Evolutionary conservation across 1,140 invertebrate species (phyloP).

Genomic region (Drosophila tsacasi): DNA sequence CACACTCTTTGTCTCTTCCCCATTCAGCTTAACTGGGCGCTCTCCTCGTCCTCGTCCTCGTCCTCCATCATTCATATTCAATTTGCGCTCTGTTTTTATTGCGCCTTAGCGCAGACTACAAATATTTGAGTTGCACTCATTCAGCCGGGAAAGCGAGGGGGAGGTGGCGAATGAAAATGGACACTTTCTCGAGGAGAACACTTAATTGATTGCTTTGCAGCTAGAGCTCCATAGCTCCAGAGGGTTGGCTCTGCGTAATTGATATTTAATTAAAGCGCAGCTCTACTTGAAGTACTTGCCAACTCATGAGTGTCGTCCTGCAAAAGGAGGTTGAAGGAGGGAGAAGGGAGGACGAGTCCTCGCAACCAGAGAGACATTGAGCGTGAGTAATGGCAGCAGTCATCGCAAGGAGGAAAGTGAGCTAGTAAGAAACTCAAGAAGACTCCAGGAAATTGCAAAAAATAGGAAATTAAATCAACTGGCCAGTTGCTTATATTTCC

Average conservation of each 20-base stretch:
- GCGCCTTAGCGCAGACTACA: constrained; percentile 50
- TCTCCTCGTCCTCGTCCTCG: neutral
- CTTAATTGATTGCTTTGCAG: constrained; percentile 80
- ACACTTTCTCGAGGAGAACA: constrained; percentile 52
- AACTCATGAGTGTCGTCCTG: constrained; percentile 46
- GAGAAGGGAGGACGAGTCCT: neutral
- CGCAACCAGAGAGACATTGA: constrained; percentile 31
- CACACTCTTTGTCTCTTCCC: neutral
- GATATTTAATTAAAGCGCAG: constrained; percentile 81
- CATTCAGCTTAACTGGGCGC: neutral
- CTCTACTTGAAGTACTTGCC: constrained; percentile 68
- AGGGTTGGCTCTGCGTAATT: constrained; percentile 62
- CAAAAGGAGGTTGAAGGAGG: neutral
- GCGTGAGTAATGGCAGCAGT: constrained; percentile 46
- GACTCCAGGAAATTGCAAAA: constrained; percentile 24
- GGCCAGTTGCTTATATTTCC: constrained; percentile 3
- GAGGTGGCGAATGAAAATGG: constrained; percentile 24
- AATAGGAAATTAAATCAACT: constrained; percentile 45
- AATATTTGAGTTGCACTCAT: constrained; percentile 75
- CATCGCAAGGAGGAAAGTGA: constrained; percentile 15
- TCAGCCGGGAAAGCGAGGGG: neutral
- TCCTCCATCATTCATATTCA: constrained; percentile 47
- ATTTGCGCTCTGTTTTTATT: constrained; percentile 57
- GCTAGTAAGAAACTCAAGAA: constrained; percentile 34
- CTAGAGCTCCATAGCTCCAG: constrained; percentile 20